phyloP scores from a whole-genome alignment of 1,140 invertebrate genomes.

The Drosophila pruinosa region DNA sequence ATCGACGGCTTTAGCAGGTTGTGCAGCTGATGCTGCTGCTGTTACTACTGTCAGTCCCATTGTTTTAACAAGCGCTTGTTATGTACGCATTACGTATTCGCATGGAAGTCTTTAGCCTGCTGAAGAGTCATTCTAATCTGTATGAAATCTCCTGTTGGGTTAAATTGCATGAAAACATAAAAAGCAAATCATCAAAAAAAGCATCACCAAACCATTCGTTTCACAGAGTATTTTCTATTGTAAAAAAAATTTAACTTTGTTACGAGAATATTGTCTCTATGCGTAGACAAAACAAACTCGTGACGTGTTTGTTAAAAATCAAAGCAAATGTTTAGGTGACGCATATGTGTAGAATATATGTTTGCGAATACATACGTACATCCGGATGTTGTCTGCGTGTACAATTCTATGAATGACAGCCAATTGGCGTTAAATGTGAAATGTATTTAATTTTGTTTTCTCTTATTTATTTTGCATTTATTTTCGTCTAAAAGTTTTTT shows the following conservation, averaged over 20 bases:
- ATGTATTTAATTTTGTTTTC: constrained; percentile 29
- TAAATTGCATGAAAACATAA: background rate
- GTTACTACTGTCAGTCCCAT: background rate
- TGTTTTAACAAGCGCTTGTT: constrained; percentile 55
- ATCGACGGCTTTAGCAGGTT: constrained; percentile 59
- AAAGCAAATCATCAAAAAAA: background rate
- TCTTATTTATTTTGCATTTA: constrained; percentile 35
- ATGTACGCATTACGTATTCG: constrained; percentile 29
- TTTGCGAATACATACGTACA: constrained; percentile 3
- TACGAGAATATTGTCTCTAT: constrained; percentile 7
- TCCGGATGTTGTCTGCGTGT: background rate
- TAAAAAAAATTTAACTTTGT: background rate
- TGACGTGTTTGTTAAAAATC: constrained; percentile 58
- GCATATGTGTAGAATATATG: background rate
- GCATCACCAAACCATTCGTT: background rate
- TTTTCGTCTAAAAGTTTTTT: constrained; percentile 39
- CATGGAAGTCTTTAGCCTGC: background rate
- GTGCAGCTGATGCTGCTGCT: constrained; percentile 24
- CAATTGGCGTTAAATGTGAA: constrained; percentile 51
- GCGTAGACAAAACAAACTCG: constrained; percentile 25
- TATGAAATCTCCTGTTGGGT: background rate
- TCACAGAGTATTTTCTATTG: background rate
- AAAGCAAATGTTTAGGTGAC: constrained; percentile 37
- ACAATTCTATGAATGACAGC: constrained; percentile 36
- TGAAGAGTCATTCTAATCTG: background rate